Percentiles rank a stretch among this genome's conserved stretches.
phyloP scores from a whole-genome alignment of 2,797 vertebrate genomes.

The Phrynocephalus vlangalii region DNA sequence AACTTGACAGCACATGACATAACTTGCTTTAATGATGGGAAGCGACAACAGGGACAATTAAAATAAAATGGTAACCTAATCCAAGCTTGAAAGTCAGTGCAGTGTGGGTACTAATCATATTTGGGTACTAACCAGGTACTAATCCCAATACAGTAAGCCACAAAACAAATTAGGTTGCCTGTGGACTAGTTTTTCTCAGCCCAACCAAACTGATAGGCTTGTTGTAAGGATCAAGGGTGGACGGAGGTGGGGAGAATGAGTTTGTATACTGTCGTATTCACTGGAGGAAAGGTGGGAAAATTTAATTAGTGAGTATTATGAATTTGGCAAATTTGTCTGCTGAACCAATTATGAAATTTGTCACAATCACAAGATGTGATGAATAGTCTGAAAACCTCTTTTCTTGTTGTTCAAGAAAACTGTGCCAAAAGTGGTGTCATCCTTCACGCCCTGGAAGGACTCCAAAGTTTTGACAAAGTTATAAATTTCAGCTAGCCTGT shows the following conservation, averaged over 20 bases:
- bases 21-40: too few relatives aligned
- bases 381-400: neutral
- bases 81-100: neutral
- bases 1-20: neutral
- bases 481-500: neutral
- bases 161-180: neutral
- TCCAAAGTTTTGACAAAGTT: neutral
- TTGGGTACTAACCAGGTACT: too few relatives aligned
- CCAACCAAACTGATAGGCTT: neutral
- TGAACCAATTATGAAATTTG: slow-evolving; percentile 1
- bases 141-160: neutral
- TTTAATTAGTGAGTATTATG: neutral
- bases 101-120: too few relatives aligned
- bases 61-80: too few relatives aligned
- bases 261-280: neutral
- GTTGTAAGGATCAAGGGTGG: neutral
- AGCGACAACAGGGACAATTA: neutral
- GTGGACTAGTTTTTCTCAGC: neutral
- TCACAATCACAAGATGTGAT: neutral
- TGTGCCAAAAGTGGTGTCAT: neutral
- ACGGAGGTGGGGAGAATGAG: neutral
- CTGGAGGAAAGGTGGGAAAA: neutral
- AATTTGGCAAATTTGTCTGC: slow-evolving; percentile 6
- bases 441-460: neutral
- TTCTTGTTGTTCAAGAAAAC: neutral